These are phyloP conservation scores for Caenorhabditis inopinata DNA, from an alignment of 1,140 invertebrate species.

Conservation along the genomic window DNA sequence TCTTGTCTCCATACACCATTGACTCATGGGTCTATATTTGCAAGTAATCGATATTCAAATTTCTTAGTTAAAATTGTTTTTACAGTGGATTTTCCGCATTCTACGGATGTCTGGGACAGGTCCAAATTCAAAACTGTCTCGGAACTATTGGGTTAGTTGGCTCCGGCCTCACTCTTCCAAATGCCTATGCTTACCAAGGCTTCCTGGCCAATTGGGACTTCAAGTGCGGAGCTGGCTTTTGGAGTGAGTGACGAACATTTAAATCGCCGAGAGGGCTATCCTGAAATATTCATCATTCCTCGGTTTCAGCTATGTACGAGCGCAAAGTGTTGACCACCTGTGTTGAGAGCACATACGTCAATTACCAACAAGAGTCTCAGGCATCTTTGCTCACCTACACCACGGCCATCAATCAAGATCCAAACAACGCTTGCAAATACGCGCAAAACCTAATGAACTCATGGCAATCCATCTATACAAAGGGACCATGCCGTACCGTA, in stretches of 20 bases:
- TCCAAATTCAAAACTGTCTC: slow-evolving; percentile 27
- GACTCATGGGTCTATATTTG: slow-evolving; percentile 22
- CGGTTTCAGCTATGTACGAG: neutral
- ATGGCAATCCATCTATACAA: neutral
- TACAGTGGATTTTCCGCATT: slow-evolving; percentile 35
- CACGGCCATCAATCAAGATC: neutral
- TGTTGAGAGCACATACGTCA: slow-evolving; percentile 28
- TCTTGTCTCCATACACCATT: slow-evolving; percentile 8
- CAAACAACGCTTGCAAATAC: slow-evolving; percentile 29
- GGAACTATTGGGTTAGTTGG: slow-evolving; percentile 36
- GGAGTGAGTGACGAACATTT: neutral
- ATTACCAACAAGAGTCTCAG: neutral
- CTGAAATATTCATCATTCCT: neutral
- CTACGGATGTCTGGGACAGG: slow-evolving; percentile 34
- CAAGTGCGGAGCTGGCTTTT: slow-evolving; percentile 40
- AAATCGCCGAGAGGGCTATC: neutral
- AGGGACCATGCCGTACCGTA: slow-evolving; percentile 32
- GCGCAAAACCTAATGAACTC: slow-evolving; percentile 33
- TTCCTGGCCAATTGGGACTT: slow-evolving; percentile 31
- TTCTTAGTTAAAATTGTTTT: neutral
- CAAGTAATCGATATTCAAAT: neutral
- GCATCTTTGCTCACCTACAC: neutral
- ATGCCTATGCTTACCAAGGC: slow-evolving; percentile 32
- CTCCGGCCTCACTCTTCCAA: neutral
- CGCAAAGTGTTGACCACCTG: neutral